A percentile compares a stretch with the other conserved stretches of the same genome.
These are phyloP conservation scores for Diachasma alloeum DNA, from an alignment of 1,140 invertebrate genomes.

Conservation along the genomic window DNA sequence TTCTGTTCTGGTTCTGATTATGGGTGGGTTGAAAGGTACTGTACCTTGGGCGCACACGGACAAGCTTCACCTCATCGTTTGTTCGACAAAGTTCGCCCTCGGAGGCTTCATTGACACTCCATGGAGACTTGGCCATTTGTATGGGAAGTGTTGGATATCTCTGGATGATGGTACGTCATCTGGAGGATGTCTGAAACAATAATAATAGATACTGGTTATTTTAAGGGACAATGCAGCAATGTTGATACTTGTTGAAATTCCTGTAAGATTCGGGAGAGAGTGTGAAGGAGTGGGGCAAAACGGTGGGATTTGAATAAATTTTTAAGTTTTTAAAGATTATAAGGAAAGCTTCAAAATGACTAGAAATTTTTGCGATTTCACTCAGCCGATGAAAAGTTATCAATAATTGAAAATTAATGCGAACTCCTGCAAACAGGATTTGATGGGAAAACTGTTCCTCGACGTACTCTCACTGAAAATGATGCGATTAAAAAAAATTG, in stretches of 20 bases:
- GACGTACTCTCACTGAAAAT: too few relatives aligned
- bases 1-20: background rate
- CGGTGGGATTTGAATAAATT: too few relatives aligned
- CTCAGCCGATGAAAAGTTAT: too few relatives aligned
- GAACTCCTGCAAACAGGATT: too few relatives aligned
- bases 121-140: background rate
- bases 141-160: background rate
- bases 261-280: too few relatives aligned
- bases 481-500: too few relatives aligned
- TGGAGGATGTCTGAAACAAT: background rate
- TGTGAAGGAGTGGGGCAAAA: too few relatives aligned
- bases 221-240: background rate
- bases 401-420: too few relatives aligned
- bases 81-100: background rate
- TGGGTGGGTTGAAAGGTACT: background rate
- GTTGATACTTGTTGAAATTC: background rate
- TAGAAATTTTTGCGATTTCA: too few relatives aligned
- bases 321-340: too few relatives aligned
- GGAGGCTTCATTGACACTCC: conserved; percentile 2
- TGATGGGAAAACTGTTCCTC: too few relatives aligned
- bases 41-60: background rate
- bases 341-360: too few relatives aligned
- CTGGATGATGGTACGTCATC: background rate
- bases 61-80: background rate
- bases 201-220: background rate